Evolutionary conservation across 2,113 vertebrate species (phyloP).

Genomic region (Castor canadensis): DNA sequence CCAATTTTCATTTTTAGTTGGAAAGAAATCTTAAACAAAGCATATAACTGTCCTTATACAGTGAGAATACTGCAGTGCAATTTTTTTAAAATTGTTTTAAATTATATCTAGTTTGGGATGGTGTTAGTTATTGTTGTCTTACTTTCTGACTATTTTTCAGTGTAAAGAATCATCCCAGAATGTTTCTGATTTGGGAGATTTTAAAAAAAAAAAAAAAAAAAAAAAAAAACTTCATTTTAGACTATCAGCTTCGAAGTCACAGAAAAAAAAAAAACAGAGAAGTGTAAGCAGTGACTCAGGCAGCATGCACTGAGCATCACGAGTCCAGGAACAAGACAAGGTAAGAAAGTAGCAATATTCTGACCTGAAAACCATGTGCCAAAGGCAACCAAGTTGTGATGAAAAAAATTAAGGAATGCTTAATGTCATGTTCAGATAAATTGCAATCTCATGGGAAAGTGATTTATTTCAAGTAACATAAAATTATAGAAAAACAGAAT

Average conservation of each 20-base stretch:
- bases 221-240: conserved; percentile 5
- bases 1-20: conserved; percentile 26
- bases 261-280: not conserved
- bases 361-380: not conserved
- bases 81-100: not conserved
- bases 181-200: not conserved
- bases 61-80: not conserved
- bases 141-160: not conserved
- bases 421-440: conserved; percentile 29
- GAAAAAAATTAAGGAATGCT: not conserved
- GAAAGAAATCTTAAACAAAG: conserved; percentile 7
- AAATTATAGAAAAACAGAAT: conserved; percentile 24
- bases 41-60: not conserved
- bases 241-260: not conserved
- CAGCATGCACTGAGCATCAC: not conserved
- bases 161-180: conserved; percentile 2
- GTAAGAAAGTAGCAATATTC: not conserved
- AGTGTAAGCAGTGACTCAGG: not conserved
- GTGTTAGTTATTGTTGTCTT: not conserved
- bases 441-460: not conserved
- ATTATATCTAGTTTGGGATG: not conserved
- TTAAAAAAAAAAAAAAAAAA: too few species aligned
- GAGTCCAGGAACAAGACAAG: not conserved
- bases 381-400: not conserved
- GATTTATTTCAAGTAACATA: not conserved